Conservation (phyloP, 2,888 invertebrate species). For the Hesperia comma region DNA sequence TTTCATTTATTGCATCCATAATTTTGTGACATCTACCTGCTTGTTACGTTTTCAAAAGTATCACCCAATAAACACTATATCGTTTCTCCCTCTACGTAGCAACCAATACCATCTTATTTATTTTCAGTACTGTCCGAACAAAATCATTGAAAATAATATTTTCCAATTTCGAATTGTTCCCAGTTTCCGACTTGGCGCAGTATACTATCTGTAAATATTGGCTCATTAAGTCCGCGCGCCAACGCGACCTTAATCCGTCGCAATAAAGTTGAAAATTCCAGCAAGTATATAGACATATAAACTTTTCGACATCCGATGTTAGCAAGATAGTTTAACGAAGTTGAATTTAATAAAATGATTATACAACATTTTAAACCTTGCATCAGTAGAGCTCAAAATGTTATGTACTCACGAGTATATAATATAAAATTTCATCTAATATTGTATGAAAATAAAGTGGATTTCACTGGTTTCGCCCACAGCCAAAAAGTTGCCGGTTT, state of each 20-base stretch:
- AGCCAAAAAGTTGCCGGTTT: constrained; percentile 13
- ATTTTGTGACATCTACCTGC: no score
- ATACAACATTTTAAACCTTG: constrained; percentile 7
- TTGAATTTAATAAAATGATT: constrained; percentile 8
- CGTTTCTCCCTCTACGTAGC: no score
- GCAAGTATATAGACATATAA: background rate
- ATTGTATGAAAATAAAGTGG: constrained; percentile 24
- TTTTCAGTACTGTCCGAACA: constrained; percentile 7
- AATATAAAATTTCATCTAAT: background rate
- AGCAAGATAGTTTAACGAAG: constrained; percentile 21
- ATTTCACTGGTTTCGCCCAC: background rate
- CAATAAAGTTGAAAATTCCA: constrained; percentile 35
- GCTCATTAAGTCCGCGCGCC: constrained; percentile 11
- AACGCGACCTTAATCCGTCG: constrained; percentile 35
- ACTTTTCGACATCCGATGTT: constrained; percentile 32
- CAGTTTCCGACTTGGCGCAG: constrained; percentile 33
- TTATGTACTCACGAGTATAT: background rate
- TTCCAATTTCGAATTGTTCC: constrained; percentile 50
- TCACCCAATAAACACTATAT: no score
- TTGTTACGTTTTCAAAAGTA: no score
- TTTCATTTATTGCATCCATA: no score
- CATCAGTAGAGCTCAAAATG: constrained; percentile 39
- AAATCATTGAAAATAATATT: constrained; percentile 41
- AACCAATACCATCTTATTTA: no score
- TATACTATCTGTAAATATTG: constrained; percentile 26